Conservation (phyloP, 1,140 invertebrate species). For the Amyelois transitella region DNA sequence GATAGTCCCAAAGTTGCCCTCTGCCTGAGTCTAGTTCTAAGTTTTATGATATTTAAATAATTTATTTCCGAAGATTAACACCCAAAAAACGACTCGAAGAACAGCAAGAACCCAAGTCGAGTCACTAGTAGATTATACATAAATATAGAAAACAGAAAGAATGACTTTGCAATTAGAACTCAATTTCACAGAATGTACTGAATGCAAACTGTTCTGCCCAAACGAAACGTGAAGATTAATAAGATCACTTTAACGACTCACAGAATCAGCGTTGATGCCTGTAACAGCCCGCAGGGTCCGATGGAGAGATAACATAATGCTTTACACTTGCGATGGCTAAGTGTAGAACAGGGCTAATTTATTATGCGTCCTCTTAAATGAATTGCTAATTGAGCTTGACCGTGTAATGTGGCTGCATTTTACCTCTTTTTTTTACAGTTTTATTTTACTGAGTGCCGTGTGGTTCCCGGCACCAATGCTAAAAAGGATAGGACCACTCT, state of each 20-base stretch:
- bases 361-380: background rate
- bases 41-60: too few relatives aligned
- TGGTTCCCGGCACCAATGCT: too few relatives aligned
- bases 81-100: too few relatives aligned
- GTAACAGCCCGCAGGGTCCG: conserved; percentile 17
- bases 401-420: background rate
- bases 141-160: background rate
- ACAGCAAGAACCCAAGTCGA: too few relatives aligned
- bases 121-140: too few relatives aligned
- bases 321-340: conserved; percentile 6
- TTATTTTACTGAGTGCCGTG: background rate
- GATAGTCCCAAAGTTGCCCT: too few relatives aligned
- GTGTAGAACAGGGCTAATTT: background rate
- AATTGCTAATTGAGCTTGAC: background rate
- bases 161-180: background rate
- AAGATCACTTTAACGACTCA: conserved; percentile 38
- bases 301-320: conserved; percentile 3
- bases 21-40: too few relatives aligned
- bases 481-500: too few relatives aligned
- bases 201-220: conserved; percentile 26
- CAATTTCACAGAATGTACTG: background rate
- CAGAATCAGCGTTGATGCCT: conserved; percentile 33
- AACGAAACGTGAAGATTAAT: conserved; percentile 41
- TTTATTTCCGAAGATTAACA: too few relatives aligned
- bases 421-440: background rate